Conservation (phyloP, 2,888 invertebrate genomes). For the Lysandra bellargus region DNA sequence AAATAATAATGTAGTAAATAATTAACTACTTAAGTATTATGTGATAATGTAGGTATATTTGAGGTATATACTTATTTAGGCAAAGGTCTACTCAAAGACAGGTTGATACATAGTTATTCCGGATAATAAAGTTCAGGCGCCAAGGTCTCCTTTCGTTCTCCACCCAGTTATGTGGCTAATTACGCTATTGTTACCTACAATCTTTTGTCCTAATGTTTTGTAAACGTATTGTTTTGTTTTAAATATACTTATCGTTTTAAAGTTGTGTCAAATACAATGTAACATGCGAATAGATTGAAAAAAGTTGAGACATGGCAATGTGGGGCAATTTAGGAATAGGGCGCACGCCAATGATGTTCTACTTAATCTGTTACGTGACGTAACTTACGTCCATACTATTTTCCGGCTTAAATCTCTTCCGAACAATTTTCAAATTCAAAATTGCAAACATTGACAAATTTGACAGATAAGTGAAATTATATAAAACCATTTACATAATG, state of each 20-base stretch:
- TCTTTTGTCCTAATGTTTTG: slow-evolving; percentile 41
- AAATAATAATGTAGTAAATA: too few relatives aligned
- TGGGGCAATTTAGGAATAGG: too few relatives aligned
- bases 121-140: slow-evolving; percentile 66
- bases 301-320: not conserved
- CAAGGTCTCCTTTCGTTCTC: slow-evolving; percentile 62
- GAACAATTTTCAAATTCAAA: too few relatives aligned
- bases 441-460: too few relatives aligned
- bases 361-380: too few relatives aligned
- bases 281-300: not conserved
- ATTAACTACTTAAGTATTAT: too few relatives aligned
- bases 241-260: not conserved
- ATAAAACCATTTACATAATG: too few relatives aligned
- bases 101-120: slow-evolving; percentile 51
- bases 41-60: too few relatives aligned
- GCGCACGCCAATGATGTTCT: too few relatives aligned
- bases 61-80: not conserved
- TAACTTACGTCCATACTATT: too few relatives aligned
- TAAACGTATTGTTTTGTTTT: slow-evolving; percentile 16
- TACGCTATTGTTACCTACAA: slow-evolving; percentile 43
- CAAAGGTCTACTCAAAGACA: slow-evolving; percentile 9
- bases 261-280: not conserved
- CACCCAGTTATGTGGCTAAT: slow-evolving; percentile 49
- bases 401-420: too few relatives aligned
- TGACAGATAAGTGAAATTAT: too few relatives aligned